A percentile compares a stretch with the other conserved stretches of the same genome.
Evolutionary conservation across 2,113 vertebrate species (phyloP).

Genomic region (Urocynchramus pylzowi): DNA sequence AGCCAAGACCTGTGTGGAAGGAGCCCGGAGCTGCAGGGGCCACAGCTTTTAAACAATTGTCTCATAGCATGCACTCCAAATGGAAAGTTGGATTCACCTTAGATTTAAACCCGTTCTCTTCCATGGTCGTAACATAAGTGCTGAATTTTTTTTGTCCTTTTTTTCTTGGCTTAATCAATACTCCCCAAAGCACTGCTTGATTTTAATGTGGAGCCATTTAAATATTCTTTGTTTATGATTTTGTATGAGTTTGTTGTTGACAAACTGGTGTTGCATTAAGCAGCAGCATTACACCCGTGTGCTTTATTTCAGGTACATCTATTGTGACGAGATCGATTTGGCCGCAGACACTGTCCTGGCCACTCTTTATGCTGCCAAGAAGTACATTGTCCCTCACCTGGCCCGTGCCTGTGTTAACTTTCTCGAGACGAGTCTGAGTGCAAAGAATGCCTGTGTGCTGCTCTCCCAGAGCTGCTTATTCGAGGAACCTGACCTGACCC

Average conservation of each 20-base stretch:
- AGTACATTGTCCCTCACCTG: conserved; percentile 97
- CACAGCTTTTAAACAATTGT: background rate
- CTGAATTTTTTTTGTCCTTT: background rate
- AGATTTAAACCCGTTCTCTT: background rate
- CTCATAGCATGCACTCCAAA: background rate
- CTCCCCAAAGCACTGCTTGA: background rate
- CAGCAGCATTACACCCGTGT: background rate
- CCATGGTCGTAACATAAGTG: background rate
- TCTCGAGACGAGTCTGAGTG: conserved; percentile 94
- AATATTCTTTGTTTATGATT: background rate
- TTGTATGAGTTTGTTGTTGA: background rate
- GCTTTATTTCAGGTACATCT: conserved; percentile 87
- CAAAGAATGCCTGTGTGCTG: conserved; percentile 94
- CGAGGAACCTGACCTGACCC: conserved; percentile 95
- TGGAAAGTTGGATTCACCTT: background rate
- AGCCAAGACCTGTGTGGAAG: background rate
- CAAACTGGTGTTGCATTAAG: background rate
- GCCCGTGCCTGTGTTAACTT: conserved; percentile 96
- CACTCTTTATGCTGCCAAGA: conserved; percentile 96
- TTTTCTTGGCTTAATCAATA: background rate
- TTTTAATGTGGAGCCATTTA: background rate
- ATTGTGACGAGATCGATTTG: conserved; percentile 96
- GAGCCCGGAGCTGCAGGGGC: background rate
- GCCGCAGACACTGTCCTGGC: conserved; percentile 94
- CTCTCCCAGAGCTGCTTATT: conserved; percentile 97